A percentile compares a stretch with the other conserved stretches of the same genome.
phyloP scores from a whole-genome alignment of 2,797 vertebrate genomes.

The Dendrocincla fuliginosa region DNA sequence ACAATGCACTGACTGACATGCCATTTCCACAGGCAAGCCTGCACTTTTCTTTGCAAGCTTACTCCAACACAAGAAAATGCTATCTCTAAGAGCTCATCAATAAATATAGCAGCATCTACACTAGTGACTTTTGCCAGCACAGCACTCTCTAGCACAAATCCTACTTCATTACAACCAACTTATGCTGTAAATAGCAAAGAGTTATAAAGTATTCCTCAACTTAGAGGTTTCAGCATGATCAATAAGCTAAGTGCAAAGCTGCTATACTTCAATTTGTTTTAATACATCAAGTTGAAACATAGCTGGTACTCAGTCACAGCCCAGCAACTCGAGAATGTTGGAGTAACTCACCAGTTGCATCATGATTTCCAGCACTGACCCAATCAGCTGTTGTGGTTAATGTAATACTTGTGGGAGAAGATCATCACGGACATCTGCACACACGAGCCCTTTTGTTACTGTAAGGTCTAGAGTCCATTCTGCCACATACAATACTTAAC shows the following conservation, averaged over 20 bases:
- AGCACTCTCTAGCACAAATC: background rate
- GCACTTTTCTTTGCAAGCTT: background rate
- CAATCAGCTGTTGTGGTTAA: slow-evolving; percentile 2
- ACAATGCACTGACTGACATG: background rate
- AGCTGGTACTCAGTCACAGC: background rate
- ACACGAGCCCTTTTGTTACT: background rate
- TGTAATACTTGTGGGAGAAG: background rate
- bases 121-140: background rate
- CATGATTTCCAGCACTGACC: background rate
- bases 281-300: background rate
- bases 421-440: background rate
- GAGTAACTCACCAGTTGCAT: background rate
- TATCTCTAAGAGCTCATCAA: background rate
- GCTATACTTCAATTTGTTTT: fast-evolving
- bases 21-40: background rate
- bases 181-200: background rate
- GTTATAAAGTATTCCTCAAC: background rate
- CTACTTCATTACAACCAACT: background rate
- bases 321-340: background rate
- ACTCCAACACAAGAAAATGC: background rate
- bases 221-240: fast-evolving
- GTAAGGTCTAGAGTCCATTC: background rate
- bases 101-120: background rate
- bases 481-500: background rate
- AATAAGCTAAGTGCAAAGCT: background rate